Percentiles rank a stretch among this genome's conserved stretches.
Conservation (phyloP, 30 jellyfish, hydroid and myxozoan genomes). For the Rhopilema esculentum region DNA sequence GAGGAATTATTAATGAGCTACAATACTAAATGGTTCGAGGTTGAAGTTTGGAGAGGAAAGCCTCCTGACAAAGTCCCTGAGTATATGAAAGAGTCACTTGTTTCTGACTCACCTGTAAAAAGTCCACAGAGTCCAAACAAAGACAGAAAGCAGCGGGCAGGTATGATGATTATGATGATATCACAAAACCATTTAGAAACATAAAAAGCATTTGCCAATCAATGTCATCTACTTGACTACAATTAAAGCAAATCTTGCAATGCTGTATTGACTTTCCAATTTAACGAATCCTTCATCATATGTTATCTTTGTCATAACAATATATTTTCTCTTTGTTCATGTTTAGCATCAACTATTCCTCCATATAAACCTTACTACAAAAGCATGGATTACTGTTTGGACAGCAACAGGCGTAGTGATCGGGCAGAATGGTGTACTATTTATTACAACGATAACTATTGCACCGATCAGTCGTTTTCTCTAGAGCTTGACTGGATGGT, state of each 20-base stretch:
- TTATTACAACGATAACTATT: constrained; percentile 80
- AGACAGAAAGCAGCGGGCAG: constrained; percentile 51
- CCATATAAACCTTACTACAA: constrained; percentile 69
- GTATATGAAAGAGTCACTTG: constrained; percentile 28
- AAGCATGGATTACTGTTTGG: constrained; percentile 81
- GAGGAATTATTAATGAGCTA: constrained; percentile 78
- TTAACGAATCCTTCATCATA: too few relatives aligned
- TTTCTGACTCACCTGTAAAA: constrained; percentile 33
- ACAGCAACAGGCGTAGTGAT: constrained; percentile 73
- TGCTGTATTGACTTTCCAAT: too few relatives aligned
- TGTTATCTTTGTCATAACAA: too few relatives aligned
- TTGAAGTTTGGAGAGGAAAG: constrained; percentile 87
- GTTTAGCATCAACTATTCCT: constrained; percentile 28
- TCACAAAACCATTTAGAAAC: too few relatives aligned
- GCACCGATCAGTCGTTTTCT: constrained; percentile 88
- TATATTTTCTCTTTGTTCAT: too few relatives aligned
- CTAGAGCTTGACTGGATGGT: constrained; percentile 95
- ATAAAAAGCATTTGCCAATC: too few relatives aligned
- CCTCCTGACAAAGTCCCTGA: constrained; percentile 50
- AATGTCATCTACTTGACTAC: too few relatives aligned
- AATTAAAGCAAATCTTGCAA: too few relatives aligned
- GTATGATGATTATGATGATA: neutral
- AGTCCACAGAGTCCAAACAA: constrained; percentile 42
- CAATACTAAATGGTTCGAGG: constrained; percentile 92
- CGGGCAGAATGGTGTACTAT: constrained; percentile 94